phyloP scores from a whole-genome alignment of 2,797 vertebrate species.

The Spinus olivaceus region DNA sequence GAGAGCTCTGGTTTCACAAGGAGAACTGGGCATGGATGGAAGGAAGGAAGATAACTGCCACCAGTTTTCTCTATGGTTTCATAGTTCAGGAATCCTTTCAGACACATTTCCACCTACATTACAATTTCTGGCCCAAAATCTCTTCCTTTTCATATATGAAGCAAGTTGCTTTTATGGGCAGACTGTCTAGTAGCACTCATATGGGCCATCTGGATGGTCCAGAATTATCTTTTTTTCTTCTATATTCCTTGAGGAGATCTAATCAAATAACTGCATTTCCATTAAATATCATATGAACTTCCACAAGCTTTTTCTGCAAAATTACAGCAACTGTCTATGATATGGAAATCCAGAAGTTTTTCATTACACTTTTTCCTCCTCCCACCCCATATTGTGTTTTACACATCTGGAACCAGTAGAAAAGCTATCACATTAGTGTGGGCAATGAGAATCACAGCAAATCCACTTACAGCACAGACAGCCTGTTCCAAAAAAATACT shows the following conservation, averaged over 20 bases:
- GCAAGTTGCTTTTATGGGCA: neutral
- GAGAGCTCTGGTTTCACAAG: neutral
- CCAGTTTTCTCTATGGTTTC: neutral
- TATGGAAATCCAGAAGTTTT: neutral
- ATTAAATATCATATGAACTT: neutral
- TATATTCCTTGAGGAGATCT: neutral
- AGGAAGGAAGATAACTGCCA: neutral
- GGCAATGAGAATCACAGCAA: conserved; percentile 23
- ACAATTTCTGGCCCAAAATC: neutral
- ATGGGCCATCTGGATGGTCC: neutral
- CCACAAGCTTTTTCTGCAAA: neutral
- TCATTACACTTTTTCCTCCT: neutral
- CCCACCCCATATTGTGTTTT: neutral
- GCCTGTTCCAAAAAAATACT: neutral
- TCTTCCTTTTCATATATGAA: neutral
- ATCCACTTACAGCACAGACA: neutral
- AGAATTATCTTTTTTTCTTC: neutral
- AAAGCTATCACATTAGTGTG: neutral
- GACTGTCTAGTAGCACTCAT: neutral
- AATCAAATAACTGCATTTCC: neutral
- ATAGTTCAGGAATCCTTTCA: neutral
- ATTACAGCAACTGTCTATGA: neutral
- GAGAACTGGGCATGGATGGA: neutral
- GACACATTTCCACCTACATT: neutral
- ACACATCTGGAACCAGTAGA: conserved; percentile 21